phyloP scores from a whole-genome alignment of 2,113 vertebrate genomes.

The Melanocharis versteri region DNA sequence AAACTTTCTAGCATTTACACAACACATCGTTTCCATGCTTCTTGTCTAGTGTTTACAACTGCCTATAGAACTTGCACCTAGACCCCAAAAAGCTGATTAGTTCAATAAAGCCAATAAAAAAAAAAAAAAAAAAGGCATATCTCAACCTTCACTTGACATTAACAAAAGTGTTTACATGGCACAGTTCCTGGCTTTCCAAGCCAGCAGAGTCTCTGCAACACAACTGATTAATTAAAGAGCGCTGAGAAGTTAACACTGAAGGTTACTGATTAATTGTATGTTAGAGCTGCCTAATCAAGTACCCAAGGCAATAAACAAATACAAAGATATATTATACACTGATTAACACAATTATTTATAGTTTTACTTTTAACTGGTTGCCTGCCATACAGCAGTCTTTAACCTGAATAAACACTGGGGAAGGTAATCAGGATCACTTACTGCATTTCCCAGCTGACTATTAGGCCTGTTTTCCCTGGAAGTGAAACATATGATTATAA shows the following conservation, averaged over 20 bases:
- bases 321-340: constrained; percentile 63
- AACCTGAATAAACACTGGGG: background rate
- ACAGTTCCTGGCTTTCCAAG: constrained; percentile 64
- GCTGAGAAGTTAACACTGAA: constrained; percentile 68
- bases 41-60: background rate
- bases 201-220: constrained; percentile 40
- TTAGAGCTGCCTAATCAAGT: constrained; percentile 73
- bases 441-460: background rate
- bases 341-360: constrained; percentile 61
- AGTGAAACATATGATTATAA: background rate
- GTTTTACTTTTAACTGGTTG: constrained; percentile 58
- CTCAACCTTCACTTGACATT: constrained; percentile 72
- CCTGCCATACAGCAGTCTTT: background rate
- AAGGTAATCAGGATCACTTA: background rate
- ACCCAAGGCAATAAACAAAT: constrained; percentile 72
- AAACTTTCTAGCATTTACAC: background rate
- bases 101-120: constrained; percentile 62
- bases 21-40: background rate
- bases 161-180: constrained; percentile 72
- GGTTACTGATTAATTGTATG: constrained; percentile 76
- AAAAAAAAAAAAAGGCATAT: background rate
- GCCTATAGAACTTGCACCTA: constrained; percentile 1
- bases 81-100: constrained; percentile 32
- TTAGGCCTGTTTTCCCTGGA: background rate
- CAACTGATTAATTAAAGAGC: constrained; percentile 73